Base-by-base conservation (phyloP, 1,140 invertebrate species). In the Caerostris extrusa region DNA sequence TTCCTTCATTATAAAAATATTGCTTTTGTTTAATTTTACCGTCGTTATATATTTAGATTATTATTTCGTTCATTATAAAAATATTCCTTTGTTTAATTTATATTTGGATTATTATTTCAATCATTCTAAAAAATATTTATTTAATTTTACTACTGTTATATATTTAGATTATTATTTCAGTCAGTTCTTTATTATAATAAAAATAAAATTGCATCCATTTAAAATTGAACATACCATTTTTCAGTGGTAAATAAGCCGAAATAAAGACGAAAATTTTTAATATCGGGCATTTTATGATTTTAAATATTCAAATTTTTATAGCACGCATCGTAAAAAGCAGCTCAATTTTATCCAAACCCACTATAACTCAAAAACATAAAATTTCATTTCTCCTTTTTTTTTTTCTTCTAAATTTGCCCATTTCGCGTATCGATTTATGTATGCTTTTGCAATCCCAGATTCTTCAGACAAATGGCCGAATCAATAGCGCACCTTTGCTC, bases 391-490 rank as follows among this genome's bases (percentile, higher is more conserved):
- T 4, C 71, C 53, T 12, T 77, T 77, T 50, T 64, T 34, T 34
- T 34, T 34, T 34, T 34, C n/a, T 10, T 2, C 71, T 12, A 77
- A 77, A 77, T 77, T 77, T 77, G 12, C 71, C 71, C 34, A 77
- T 77, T 34, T 77, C 34, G 71, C 3, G 34, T 77, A 77, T 77
- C 71, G 71, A 77, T 77, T 77, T 50, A 3, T 77, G 53, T 50
- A 77, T 50, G 12, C 71, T 77, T 50, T 50, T 50, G 71, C 71
- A 77, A 77, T 77, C 53, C 53, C 71, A 50, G 61, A 77, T 12
- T 77, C 71, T 77, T 77, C 71, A 50, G 10, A 50, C 34, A 77
- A 77, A 77, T 77, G 34, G 71, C 71, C 71, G 53, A 77, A 77
- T 77, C 71, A 77, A 77, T 77, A 77, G 71, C 34, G 8, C 69